Evolutionary conservation across 2,113 vertebrate genomes (phyloP).

Genomic region (Okapia johnstoni): DNA sequence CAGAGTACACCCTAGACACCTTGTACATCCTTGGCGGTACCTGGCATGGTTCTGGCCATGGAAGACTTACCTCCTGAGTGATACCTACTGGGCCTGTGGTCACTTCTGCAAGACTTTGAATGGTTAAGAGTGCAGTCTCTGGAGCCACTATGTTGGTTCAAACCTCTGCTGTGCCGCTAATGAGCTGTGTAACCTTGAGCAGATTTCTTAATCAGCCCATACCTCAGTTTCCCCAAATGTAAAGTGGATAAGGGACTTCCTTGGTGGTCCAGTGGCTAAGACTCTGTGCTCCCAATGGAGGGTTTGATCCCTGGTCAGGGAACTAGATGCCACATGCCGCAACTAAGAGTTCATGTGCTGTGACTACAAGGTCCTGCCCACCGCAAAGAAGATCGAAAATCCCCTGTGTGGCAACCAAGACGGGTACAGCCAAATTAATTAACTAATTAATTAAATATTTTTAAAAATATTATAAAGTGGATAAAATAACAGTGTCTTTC

Average conservation of each 20-base stretch:
- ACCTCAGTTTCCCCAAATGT: neutral
- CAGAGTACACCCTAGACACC: neutral
- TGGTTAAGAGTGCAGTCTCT: neutral
- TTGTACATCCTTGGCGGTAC: fast-evolving
- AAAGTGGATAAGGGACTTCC: neutral
- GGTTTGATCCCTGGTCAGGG: neutral
- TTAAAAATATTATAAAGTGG: neutral
- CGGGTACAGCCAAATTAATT: neutral
- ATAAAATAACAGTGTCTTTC: neutral
- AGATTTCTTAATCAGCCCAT: neutral
- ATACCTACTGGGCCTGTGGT: neutral
- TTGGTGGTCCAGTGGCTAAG: neutral
- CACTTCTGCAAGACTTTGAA: neutral
- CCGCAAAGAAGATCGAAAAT: neutral
- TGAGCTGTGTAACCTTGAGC: neutral
- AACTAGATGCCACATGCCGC: neutral
- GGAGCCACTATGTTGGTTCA: neutral
- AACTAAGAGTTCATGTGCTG: neutral
- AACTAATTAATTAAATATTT: neutral
- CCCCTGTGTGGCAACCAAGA: neutral
- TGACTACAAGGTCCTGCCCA: neutral
- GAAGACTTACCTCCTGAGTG: neutral
- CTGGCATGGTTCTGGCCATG: neutral
- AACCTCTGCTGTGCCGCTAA: neutral
- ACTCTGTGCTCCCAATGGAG: neutral